Conservation (phyloP, 2,797 vertebrate genomes). For the Caiman crocodilus region DNA sequence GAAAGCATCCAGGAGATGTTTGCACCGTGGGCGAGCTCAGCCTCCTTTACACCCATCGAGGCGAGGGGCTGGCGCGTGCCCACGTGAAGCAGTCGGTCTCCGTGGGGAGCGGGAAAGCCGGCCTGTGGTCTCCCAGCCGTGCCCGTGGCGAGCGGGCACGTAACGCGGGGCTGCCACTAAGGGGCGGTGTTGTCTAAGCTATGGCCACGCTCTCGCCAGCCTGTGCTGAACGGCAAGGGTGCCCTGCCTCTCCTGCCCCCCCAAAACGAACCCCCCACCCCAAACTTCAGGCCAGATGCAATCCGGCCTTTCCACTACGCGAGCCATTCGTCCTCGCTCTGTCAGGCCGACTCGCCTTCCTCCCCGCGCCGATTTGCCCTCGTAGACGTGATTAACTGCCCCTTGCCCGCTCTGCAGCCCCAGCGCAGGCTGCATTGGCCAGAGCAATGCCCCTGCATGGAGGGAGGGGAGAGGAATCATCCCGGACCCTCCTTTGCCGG, state of each 20-base stretch:
- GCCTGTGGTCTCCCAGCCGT: neutral
- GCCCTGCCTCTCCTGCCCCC: neutral
- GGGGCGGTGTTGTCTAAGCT: constrained; percentile 61
- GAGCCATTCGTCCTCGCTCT: fast-evolving
- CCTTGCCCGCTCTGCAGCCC: no score
- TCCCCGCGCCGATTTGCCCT: no score
- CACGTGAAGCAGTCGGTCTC: neutral
- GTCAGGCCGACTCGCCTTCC: no score
- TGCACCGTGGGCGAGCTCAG: neutral
- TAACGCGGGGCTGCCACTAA: constrained; percentile 53
- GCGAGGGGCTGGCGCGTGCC: neutral
- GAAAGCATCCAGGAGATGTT: neutral
- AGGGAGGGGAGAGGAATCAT: no score
- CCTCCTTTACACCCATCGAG: neutral
- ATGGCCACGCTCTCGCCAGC: neutral
- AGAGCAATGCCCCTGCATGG: no score
- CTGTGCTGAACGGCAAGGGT: neutral
- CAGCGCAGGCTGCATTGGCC: no score
- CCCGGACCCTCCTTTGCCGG: no score
- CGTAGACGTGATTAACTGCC: no score
- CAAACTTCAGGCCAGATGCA: neutral
- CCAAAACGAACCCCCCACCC: neutral
- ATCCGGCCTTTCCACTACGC: no score
- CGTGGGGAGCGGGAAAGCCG: neutral
- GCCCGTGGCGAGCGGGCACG: neutral